Conservation (phyloP, 2,797 vertebrate species). For the Coregonus sp. region DNA sequence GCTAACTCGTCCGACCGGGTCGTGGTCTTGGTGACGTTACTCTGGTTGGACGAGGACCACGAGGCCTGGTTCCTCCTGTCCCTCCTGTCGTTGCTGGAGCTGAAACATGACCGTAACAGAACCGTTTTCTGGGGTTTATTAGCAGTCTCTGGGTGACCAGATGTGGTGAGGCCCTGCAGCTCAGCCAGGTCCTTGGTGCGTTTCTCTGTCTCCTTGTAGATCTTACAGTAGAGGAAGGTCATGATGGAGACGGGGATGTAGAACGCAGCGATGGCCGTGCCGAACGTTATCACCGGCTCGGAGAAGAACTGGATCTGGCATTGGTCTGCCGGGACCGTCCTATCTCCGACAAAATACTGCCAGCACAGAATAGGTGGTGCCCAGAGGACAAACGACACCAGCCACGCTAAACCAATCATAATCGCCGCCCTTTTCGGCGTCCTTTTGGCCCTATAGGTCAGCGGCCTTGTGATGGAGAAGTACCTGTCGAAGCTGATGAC, state of each 20-base stretch:
- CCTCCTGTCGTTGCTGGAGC: slow-evolving; percentile 81
- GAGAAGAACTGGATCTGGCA: slow-evolving; percentile 98
- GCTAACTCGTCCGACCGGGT: slow-evolving; percentile 74
- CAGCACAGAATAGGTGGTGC: slow-evolving; percentile 96
- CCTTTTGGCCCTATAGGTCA: slow-evolving; percentile 95
- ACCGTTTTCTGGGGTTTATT: slow-evolving; percentile 81
- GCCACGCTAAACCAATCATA: slow-evolving; percentile 96
- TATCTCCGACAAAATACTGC: slow-evolving; percentile 93
- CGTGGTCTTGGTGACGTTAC: slow-evolving; percentile 82
- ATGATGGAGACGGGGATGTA: slow-evolving; percentile 97
- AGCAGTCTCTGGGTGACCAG: slow-evolving; percentile 71
- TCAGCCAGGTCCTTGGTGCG: slow-evolving; percentile 96
- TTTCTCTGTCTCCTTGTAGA: slow-evolving; percentile 96
- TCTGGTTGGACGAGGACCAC: slow-evolving; percentile 94
- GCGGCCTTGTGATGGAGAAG: slow-evolving; percentile 95
- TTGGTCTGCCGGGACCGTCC: slow-evolving; percentile 82
- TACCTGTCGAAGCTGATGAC: slow-evolving; percentile 98
- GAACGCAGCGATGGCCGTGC: slow-evolving; percentile 97
- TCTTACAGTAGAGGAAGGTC: slow-evolving; percentile 96
- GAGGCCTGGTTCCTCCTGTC: slow-evolving; percentile 84
- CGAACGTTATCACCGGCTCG: slow-evolving; percentile 94
- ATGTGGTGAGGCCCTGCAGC: slow-evolving; percentile 87
- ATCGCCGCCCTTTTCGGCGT: slow-evolving; percentile 92
- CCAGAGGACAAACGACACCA: slow-evolving; percentile 95
- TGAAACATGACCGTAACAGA: slow-evolving; percentile 85